Evolutionary conservation across 1,140 invertebrate species (phyloP).

Genomic region (Orchestia grillus): DNA sequence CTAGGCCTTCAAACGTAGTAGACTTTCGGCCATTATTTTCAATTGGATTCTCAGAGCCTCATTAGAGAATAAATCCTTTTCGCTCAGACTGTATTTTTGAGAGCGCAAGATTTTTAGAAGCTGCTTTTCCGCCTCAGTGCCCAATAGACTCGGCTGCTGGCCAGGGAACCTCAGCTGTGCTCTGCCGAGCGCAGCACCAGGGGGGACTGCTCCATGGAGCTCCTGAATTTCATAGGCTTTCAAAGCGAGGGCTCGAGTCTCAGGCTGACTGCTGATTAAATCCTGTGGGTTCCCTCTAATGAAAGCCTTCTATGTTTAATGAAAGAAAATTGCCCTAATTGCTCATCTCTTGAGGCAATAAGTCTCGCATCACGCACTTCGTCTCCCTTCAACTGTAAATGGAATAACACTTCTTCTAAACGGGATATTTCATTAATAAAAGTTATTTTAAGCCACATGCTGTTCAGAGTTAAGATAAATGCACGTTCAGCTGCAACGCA

Average conservation of each 20-base stretch:
- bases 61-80: background rate
- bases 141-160: background rate
- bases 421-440: background rate
- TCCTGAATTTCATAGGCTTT: background rate
- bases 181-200: background rate
- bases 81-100: background rate
- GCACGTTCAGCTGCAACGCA: background rate
- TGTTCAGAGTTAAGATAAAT: background rate
- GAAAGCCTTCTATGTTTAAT: conserved; percentile 39
- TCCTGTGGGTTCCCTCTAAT: conserved; percentile 29
- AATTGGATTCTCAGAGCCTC: background rate
- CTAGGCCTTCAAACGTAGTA: too few relatives aligned
- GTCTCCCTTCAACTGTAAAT: background rate
- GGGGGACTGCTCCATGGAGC: background rate
- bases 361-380: background rate
- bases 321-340: conserved; percentile 42
- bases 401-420: too few relatives aligned
- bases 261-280: conserved; percentile 16
- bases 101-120: background rate
- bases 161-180: background rate
- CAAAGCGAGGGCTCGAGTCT: background rate
- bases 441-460: background rate
- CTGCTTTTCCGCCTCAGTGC: background rate
- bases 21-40: background rate
- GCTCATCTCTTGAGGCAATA: conserved; percentile 51